These are phyloP conservation scores for Nomada fucata DNA, from an alignment of 2,888 invertebrate species.

Conservation along the genomic window DNA sequence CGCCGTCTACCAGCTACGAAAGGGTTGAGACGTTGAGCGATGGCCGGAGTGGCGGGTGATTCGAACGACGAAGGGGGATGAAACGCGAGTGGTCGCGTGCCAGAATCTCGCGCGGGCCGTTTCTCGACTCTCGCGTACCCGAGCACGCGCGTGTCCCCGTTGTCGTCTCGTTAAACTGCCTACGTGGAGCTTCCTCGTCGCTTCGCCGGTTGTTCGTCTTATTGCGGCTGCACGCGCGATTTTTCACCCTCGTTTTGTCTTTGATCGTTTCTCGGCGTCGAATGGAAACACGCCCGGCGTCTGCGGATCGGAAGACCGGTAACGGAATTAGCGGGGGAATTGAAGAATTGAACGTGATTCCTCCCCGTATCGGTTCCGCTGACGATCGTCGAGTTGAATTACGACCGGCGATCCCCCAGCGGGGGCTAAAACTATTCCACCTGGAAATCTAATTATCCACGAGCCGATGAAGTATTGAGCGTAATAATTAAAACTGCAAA, in stretches of 20 bases:
- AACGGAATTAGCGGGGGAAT: slow-evolving; percentile 51
- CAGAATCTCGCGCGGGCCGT: slow-evolving; percentile 28
- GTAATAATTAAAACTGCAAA: slow-evolving; percentile 61
- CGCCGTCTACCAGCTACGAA: slow-evolving; percentile 1
- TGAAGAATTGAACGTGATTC: slow-evolving; percentile 58
- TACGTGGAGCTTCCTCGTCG: slow-evolving; percentile 22
- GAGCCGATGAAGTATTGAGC: slow-evolving; percentile 47
- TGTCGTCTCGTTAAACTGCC: slow-evolving; percentile 56
- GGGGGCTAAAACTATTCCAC: slow-evolving; percentile 47
- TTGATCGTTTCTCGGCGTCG: slow-evolving; percentile 15
- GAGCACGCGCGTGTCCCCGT: slow-evolving; percentile 58
- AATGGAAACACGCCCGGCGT: slow-evolving; percentile 4
- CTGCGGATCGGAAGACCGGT: slow-evolving; percentile 33
- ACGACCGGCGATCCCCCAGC: slow-evolving; percentile 52
- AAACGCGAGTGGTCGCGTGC: slow-evolving; percentile 61
- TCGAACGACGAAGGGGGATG: slow-evolving; percentile 2
- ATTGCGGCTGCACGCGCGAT: neutral
- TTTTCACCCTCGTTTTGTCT: neutral
- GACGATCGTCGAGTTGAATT: slow-evolving; percentile 55
- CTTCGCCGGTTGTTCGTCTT: neutral
- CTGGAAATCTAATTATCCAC: slow-evolving; percentile 60
- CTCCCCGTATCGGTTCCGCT: slow-evolving; percentile 39
- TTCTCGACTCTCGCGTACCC: slow-evolving; percentile 40
- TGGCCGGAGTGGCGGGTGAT: neutral
- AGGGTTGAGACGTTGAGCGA: slow-evolving; percentile 26